phyloP scores from a whole-genome alignment of 2,797 vertebrate species.

The Luscinia luscinia region DNA sequence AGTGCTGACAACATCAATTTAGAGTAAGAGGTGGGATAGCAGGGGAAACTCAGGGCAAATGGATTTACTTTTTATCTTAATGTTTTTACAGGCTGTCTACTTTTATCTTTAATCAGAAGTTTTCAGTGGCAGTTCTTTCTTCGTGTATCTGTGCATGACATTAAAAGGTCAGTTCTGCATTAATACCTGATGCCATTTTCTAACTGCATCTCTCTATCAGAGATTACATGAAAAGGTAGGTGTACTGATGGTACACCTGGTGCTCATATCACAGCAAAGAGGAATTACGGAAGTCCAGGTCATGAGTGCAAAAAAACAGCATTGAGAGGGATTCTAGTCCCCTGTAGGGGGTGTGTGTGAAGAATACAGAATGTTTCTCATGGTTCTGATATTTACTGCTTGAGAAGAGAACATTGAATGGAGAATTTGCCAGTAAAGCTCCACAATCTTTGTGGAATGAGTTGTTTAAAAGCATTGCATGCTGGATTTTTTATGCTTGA shows the following conservation, averaged over 20 bases:
- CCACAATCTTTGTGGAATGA: neutral
- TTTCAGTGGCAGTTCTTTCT: slow-evolving; percentile 58
- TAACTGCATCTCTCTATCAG: slow-evolving; percentile 12
- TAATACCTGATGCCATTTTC: slow-evolving; percentile 37
- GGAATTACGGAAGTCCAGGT: slow-evolving; percentile 2
- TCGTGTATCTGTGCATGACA: slow-evolving; percentile 1
- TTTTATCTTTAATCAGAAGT: slow-evolving; percentile 64
- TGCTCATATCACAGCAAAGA: slow-evolving; percentile 24
- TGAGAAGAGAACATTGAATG: neutral
- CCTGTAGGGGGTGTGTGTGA: neutral
- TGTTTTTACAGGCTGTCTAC: slow-evolving; percentile 58
- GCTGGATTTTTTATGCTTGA: neutral
- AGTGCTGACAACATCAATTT: slow-evolving; percentile 70
- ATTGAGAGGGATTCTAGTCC: slow-evolving; percentile 15
- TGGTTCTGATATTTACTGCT: neutral
- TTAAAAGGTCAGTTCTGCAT: slow-evolving; percentile 56
- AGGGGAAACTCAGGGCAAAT: slow-evolving; percentile 62
- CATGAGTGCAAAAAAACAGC: neutral
- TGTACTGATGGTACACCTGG: neutral
- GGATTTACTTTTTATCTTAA: slow-evolving; percentile 64
- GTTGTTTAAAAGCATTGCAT: neutral
- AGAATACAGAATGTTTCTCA: slow-evolving; percentile 1
- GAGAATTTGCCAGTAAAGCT: neutral
- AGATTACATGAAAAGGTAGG: slow-evolving; percentile 28
- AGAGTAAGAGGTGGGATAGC: slow-evolving; percentile 64